Evolutionary conservation across 1,140 invertebrate genomes (phyloP).

Genomic region (Episyrphus balteatus): DNA sequence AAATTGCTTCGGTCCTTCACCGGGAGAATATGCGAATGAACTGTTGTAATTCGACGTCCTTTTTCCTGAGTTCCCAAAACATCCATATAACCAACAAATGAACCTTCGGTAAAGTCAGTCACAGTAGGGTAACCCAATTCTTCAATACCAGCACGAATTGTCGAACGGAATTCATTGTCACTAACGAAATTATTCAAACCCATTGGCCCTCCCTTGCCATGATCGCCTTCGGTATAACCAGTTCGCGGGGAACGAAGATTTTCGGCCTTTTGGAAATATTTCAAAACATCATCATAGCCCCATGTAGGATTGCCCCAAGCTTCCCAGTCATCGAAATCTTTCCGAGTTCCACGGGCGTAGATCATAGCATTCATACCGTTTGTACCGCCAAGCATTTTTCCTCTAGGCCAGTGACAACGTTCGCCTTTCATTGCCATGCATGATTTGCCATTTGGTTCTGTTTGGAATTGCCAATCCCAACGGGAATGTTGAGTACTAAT

Average conservation of each 20-base stretch:
- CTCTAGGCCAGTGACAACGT: slow-evolving; percentile 48
- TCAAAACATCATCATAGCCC: slow-evolving; percentile 55
- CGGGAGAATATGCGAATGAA: slow-evolving; percentile 43
- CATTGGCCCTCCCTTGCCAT: slow-evolving; percentile 48
- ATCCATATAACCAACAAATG: slow-evolving; percentile 41
- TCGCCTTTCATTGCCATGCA: slow-evolving; percentile 36
- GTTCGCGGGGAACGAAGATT: slow-evolving; percentile 43
- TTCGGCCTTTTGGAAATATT: slow-evolving; percentile 59
- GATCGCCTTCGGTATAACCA: slow-evolving; percentile 40
- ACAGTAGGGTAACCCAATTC: slow-evolving; percentile 38
- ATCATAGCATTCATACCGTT: slow-evolving; percentile 63
- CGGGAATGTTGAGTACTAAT: slow-evolving; percentile 32
- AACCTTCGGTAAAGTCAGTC: slow-evolving; percentile 43
- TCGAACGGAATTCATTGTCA: slow-evolving; percentile 30
- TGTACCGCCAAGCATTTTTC: slow-evolving; percentile 56
- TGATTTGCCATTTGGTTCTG: slow-evolving; percentile 29
- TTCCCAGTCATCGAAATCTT: slow-evolving; percentile 54
- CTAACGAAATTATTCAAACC: slow-evolving; percentile 42
- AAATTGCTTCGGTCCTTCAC: slow-evolving; percentile 58
- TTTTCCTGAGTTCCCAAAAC: slow-evolving; percentile 37
- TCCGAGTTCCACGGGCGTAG: slow-evolving; percentile 58
- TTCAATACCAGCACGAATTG: slow-evolving; percentile 33
- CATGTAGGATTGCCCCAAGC: slow-evolving; percentile 48
- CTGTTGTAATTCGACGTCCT: slow-evolving; percentile 46
- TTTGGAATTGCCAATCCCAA: slow-evolving; percentile 35